These are phyloP conservation scores for Phoenicopterus ruber DNA, from an alignment of 2,113 vertebrate species.

Conservation along the genomic window DNA sequence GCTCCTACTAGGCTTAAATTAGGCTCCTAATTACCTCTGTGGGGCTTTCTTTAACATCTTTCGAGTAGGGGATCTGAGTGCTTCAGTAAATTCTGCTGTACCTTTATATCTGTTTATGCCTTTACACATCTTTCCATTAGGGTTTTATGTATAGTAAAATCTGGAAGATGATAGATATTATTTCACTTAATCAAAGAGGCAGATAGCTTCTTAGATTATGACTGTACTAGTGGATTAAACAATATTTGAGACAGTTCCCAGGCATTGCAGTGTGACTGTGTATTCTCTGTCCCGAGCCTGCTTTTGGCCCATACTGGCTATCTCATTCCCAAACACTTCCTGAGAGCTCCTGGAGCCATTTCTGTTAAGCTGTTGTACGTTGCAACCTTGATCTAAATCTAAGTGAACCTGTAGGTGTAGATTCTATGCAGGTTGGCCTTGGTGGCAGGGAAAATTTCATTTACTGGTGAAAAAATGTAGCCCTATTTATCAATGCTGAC, in stretches of 20 bases:
- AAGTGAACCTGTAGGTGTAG: background rate
- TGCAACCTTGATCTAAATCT: background rate
- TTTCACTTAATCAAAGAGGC: background rate
- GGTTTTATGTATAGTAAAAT: background rate
- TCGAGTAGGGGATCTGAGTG: background rate
- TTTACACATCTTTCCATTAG: background rate
- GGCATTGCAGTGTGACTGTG: background rate
- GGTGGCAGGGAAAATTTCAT: background rate
- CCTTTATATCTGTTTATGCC: background rate
- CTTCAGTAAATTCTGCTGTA: background rate
- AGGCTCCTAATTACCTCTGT: background rate
- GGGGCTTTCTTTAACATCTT: background rate
- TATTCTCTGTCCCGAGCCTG: background rate
- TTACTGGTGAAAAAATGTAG: background rate
- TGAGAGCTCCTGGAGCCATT: background rate
- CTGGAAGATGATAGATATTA: background rate
- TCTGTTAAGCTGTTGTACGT: background rate
- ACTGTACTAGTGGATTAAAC: background rate
- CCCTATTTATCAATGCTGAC: background rate
- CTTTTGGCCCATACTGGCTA: background rate
- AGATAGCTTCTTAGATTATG: background rate
- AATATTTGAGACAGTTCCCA: background rate
- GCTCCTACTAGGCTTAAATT: background rate
- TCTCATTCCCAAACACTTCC: background rate
- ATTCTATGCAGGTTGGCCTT: background rate